Conservation (phyloP, 2,113 vertebrate genomes). For the Pampusana beccarii region DNA sequence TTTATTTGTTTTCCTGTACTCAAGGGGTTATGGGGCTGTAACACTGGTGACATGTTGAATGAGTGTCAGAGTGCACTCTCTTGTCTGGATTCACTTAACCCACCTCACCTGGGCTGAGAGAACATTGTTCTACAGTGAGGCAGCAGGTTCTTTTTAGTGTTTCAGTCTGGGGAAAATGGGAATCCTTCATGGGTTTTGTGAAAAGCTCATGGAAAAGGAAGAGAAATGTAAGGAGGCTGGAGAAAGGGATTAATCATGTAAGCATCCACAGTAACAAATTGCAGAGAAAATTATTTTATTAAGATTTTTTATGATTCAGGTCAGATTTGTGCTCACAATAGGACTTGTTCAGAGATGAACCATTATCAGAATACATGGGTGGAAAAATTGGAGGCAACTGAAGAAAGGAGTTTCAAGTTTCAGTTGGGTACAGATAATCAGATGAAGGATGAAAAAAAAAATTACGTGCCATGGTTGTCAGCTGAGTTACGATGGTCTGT, state of each 20-base stretch:
- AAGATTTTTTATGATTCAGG: neutral
- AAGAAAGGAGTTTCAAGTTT: neutral
- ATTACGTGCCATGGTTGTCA: neutral
- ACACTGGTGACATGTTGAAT: neutral
- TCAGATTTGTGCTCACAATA: neutral
- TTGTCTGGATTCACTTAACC: neutral
- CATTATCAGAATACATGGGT: neutral
- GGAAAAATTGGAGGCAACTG: neutral
- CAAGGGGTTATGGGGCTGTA: neutral
- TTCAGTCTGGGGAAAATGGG: neutral
- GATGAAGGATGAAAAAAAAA: neutral
- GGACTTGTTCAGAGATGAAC: neutral
- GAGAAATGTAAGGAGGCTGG: neutral
- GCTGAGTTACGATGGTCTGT: neutral
- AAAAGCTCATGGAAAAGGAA: neutral
- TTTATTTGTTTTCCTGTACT: neutral
- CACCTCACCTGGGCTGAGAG: neutral
- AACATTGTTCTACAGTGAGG: fast-evolving
- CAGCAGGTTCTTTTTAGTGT: neutral
- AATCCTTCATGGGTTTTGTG: neutral
- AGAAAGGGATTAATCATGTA: neutral
- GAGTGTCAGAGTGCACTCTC: neutral
- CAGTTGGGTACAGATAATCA: neutral
- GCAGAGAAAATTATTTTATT: neutral
- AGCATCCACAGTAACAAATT: neutral